Evolutionary conservation across 2,888 invertebrate species (phyloP), one percentile per base, ranked within the genome.

Genomic region (Calameuta idolon): DNA sequence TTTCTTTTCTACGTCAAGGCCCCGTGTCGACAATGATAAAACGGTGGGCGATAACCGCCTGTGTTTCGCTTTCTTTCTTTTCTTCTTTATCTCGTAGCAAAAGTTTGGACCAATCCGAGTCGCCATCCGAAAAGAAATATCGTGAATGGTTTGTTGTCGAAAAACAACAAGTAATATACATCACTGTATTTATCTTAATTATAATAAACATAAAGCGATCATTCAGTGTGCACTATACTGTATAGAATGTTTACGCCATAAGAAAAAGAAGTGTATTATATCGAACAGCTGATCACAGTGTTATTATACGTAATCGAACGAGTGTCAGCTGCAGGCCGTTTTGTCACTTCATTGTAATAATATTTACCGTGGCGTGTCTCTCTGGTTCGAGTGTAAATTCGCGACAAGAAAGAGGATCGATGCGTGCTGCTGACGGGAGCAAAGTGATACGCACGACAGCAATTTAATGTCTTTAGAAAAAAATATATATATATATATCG

Each of bases 211-310:
- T 31, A 11, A 71, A 71, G 31, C 34, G 34, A 71, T 71, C 34
- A 31, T 71, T 71, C 71, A 71, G 15, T 71, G 71, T 77, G 79
- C 80, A 85, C 73, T 75, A 82, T 81, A 83, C 77, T 81, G 83
- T 84, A 83, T 82, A 82, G 79, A 85, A 79, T 82, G 73, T 83
- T 85, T 78, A 82, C 81, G 82, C 82, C 82, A 85, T 83, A 82
- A 84, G 77, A 23, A 23, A 77, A n/a, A 74, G 31, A 76, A 31
- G 71, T 11, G 31, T 71, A 71, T 71, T 33, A 71, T 34, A 71
- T 33, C 11, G 33, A 34, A 71, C 71, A 12, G 31, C 34, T 71
- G 71, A 23, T 71, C 9, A 23, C 23, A 9, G 9, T 23, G 55
- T 55, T 55, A 55, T 55, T 23, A 55, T 2, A 55, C 55, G 9